Percentiles rank a stretch among this genome's conserved stretches.
Evolutionary conservation across 2,797 vertebrate species (phyloP).

Genomic region (Psittacula echo): DNA sequence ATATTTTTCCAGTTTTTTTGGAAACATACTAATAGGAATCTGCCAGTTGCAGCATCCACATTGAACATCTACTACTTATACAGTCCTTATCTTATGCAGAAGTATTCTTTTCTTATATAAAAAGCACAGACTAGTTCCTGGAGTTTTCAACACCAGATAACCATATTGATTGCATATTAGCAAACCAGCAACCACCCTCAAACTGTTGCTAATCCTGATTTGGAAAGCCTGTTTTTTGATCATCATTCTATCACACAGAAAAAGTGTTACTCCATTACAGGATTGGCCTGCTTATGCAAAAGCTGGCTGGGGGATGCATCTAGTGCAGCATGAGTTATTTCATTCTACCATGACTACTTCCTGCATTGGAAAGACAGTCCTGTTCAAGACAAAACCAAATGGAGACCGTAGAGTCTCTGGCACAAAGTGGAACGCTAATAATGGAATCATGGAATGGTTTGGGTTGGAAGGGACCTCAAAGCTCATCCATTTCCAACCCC

Average conservation of each 20-base stretch:
- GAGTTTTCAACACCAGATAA: neutral
- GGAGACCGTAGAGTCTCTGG: neutral
- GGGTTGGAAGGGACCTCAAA: neutral
- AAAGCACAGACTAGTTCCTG: neutral
- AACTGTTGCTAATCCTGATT: neutral
- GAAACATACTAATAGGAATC: neutral
- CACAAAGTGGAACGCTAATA: neutral
- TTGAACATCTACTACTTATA: neutral
- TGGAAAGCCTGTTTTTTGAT: neutral
- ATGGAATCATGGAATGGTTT: neutral
- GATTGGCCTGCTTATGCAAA: neutral
- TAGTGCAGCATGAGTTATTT: neutral
- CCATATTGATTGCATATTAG: neutral
- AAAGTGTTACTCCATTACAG: neutral
- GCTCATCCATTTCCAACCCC: neutral
- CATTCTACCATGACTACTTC: neutral
- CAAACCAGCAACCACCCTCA: neutral
- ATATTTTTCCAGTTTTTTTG: neutral
- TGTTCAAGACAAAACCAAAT: neutral
- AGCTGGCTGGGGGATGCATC: neutral
- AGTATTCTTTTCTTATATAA: neutral
- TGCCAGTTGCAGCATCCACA: neutral
- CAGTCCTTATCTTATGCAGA: neutral
- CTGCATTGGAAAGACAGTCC: neutral
- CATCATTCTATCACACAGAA: neutral